A percentile compares a stretch with the other conserved stretches of the same genome.
phyloP scores from a whole-genome alignment of 2,113 vertebrate genomes.

The Penelope pileata region DNA sequence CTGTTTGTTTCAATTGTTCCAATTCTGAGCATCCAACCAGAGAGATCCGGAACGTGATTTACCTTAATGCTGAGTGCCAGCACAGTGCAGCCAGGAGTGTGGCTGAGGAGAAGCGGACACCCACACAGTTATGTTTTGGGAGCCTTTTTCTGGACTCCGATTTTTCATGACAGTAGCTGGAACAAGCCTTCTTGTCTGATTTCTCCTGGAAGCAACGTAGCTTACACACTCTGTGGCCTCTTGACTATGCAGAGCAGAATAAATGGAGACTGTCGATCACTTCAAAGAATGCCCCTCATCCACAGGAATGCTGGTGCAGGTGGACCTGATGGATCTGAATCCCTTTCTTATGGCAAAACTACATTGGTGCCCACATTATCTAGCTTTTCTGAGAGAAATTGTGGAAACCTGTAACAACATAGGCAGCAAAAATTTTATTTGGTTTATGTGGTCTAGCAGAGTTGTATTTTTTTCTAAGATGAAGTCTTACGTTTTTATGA shows the following conservation, averaged over 20 bases:
- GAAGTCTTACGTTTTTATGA: neutral
- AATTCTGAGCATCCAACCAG: neutral
- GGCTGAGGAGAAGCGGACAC: neutral
- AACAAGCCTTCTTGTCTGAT: neutral
- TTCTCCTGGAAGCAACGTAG: neutral
- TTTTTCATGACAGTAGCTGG: neutral
- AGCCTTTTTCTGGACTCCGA: neutral
- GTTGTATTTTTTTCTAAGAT: neutral
- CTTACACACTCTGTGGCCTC: neutral
- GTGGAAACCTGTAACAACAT: neutral
- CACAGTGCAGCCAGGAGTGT: neutral
- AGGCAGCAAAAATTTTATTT: neutral
- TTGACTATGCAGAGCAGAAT: neutral
- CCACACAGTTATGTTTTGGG: neutral
- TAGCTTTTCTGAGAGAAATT: neutral
- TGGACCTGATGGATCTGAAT: neutral
- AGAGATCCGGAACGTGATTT: neutral
- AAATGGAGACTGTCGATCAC: neutral
- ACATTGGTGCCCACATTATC: neutral
- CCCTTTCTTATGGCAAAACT: neutral
- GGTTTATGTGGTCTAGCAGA: neutral
- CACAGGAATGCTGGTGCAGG: neutral
- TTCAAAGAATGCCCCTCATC: neutral
- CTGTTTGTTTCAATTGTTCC: neutral
- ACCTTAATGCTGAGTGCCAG: neutral